These are phyloP conservation scores for Varecia variegata DNA, from an alignment of 2,797 vertebrate species.

Conservation along the genomic window DNA sequence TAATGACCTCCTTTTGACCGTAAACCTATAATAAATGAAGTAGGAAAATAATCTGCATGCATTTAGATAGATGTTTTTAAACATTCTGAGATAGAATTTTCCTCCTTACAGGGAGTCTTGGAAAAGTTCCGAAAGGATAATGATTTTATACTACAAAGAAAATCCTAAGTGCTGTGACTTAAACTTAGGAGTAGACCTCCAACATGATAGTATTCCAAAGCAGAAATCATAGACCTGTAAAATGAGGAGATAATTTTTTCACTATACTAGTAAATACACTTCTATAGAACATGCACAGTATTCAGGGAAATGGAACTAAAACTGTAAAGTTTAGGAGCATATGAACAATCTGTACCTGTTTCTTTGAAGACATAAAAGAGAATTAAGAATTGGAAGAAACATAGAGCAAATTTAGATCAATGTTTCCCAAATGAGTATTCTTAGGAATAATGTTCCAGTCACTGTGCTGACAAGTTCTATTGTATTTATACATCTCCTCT, in stretches of 20 bases:
- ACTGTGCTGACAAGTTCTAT: background rate
- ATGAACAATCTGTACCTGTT: background rate
- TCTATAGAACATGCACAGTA: background rate
- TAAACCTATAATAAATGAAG: background rate
- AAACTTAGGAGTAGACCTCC: background rate
- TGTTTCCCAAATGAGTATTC: background rate
- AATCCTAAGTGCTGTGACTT: background rate
- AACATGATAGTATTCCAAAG: background rate
- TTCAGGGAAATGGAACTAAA: background rate
- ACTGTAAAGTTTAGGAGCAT: background rate
- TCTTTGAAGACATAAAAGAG: background rate
- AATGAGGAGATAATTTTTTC: background rate
- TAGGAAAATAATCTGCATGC: background rate
- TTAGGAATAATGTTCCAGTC: background rate
- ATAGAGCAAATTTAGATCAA: background rate
- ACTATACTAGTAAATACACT: background rate
- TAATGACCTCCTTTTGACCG: constrained; percentile 19
- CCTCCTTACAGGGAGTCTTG: background rate
- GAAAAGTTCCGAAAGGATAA: background rate
- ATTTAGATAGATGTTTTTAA: constrained; percentile 23
- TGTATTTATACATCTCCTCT: background rate
- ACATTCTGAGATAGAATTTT: background rate
- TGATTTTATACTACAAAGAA: constrained; percentile 27
- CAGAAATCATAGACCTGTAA: background rate
- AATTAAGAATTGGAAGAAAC: background rate